These are phyloP conservation scores for Halictus quadricinctus DNA, from an alignment of 2,888 invertebrate genomes.

Conservation along the genomic window DNA sequence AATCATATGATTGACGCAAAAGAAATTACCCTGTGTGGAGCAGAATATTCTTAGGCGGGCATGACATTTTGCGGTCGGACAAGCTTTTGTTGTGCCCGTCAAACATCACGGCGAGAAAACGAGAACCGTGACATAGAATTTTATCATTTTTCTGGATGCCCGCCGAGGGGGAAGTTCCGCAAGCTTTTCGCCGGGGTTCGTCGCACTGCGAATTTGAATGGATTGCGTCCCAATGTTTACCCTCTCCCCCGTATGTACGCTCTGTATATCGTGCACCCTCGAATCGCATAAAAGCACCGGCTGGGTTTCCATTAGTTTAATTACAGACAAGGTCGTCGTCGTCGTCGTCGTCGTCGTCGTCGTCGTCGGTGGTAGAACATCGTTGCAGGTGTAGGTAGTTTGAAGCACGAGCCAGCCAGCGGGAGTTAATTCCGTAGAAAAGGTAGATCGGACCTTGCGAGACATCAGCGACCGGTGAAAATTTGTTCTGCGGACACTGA, in stretches of 20 bases:
- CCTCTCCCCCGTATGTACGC: slow-evolving; percentile 34
- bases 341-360: slow-evolving; percentile 10
- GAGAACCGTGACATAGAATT: not conserved
- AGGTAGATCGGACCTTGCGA: slow-evolving; percentile 41
- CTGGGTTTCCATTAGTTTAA: slow-evolving; percentile 77
- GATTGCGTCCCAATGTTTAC: slow-evolving; percentile 66
- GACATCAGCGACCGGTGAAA: slow-evolving; percentile 32
- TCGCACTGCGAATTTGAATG: slow-evolving; percentile 61
- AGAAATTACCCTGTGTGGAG: not conserved
- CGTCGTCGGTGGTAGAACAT: slow-evolving; percentile 25
- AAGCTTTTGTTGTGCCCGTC: not conserved
- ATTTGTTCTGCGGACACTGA: not conserved
- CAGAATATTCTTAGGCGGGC: not conserved
- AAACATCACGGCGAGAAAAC: not conserved
- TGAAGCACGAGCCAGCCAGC: slow-evolving; percentile 24
- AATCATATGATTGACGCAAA: not conserved
- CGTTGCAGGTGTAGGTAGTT: slow-evolving; percentile 32
- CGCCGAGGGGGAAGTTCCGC: slow-evolving; percentile 31
- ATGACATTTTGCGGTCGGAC: not conserved
- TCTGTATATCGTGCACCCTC: slow-evolving; percentile 41
- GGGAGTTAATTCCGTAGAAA: slow-evolving; percentile 49
- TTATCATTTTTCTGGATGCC: slow-evolving; percentile 23
- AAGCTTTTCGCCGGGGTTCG: slow-evolving; percentile 39
- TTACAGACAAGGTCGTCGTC: slow-evolving; percentile 67
- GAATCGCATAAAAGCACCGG: slow-evolving; percentile 62